phyloP scores from a whole-genome alignment of 1,140 invertebrate genomes.

The Drosophila ercepeae region DNA sequence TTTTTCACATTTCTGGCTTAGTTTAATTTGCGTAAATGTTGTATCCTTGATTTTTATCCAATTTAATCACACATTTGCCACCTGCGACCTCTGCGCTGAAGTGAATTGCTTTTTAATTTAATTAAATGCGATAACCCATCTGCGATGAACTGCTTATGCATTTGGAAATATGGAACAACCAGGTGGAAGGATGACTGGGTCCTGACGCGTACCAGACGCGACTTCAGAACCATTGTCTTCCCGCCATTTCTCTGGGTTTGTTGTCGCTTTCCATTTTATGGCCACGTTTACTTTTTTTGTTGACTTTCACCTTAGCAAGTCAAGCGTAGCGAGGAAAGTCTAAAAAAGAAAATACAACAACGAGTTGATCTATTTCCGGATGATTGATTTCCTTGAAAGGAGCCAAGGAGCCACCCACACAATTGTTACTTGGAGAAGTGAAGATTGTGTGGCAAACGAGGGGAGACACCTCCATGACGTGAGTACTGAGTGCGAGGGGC shows the following conservation, averaged over 20 bases:
- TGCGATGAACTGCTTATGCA: conserved; percentile 8
- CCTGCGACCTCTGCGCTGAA: not conserved
- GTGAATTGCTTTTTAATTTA: conserved; percentile 42
- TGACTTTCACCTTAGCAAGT: conserved; percentile 21
- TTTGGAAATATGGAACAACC: conserved; percentile 13
- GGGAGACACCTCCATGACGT: conserved; percentile 53
- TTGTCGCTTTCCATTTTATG: conserved; percentile 6
- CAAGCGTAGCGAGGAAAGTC: conserved; percentile 43
- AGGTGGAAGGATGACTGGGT: conserved; percentile 5
- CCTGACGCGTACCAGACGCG: conserved; percentile 26
- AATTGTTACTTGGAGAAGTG: conserved; percentile 40
- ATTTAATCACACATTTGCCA: conserved; percentile 3
- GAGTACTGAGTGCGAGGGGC: conserved; percentile 38
- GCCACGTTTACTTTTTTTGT: conserved; percentile 12
- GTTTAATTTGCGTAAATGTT: too few species aligned
- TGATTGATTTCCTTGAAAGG: conserved; percentile 70
- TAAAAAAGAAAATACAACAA: conserved; percentile 36
- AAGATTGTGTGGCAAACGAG: not conserved
- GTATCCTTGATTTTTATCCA: conserved; percentile 1
- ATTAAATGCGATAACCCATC: conserved; percentile 43
- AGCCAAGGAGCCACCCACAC: conserved; percentile 38
- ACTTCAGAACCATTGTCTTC: not conserved
- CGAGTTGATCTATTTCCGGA: conserved; percentile 75
- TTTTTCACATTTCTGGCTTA: too few species aligned
- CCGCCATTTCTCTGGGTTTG: conserved; percentile 1